Evolutionary conservation across 2,888 invertebrate genomes (phyloP), one percentile per base, ranked within the genome.

Genomic region (Acronicta leporina): DNA sequence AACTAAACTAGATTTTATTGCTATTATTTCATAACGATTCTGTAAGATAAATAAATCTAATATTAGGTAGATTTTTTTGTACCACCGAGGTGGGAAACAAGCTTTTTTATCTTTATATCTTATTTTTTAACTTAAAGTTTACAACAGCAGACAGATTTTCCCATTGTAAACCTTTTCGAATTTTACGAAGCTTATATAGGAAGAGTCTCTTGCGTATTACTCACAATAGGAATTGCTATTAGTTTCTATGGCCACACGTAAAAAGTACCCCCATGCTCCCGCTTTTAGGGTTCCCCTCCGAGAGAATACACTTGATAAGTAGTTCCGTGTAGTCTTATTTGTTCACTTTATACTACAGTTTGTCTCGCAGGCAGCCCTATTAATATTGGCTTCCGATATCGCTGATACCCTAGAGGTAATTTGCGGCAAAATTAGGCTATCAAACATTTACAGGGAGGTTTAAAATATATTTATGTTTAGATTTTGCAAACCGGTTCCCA

Each of bases 261-360:
- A 84, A 80, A 63, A 7, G 7, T 6, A 8, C 25, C 20, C 15
- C 48, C 73, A 76, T 80, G 82, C 75, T 75, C 68, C 68, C 58
- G 69, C 65, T 68, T 77, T 73, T 68, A 62, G 64, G 61, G 53
- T 35, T 20, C 56, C 57, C 63, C 65, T 48, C 15, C 16, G 46
- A 25, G 67, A 67, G 62, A 69, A 68, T 73, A 74, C 80, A 77
- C 53, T 85, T 90, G 91, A 91, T 92, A 92, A 91, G 92, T 92
- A 85, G 87, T 75, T 73, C 68, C 76, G 73, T 69, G 75, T 66
- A 70, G 74, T 86, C 87, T 90, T 91, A 90, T 92, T 92, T 89
- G 92, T 92, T 90, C 80, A 71, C 82, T 87, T 84, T 84, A 81
- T 84, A 80, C 83, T 80, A 83, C 87, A 81, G 87, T 92, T 88